These are phyloP conservation scores for Yponomeuta malinellus DNA, from an alignment of 2,888 invertebrate genomes.

Conservation along the genomic window DNA sequence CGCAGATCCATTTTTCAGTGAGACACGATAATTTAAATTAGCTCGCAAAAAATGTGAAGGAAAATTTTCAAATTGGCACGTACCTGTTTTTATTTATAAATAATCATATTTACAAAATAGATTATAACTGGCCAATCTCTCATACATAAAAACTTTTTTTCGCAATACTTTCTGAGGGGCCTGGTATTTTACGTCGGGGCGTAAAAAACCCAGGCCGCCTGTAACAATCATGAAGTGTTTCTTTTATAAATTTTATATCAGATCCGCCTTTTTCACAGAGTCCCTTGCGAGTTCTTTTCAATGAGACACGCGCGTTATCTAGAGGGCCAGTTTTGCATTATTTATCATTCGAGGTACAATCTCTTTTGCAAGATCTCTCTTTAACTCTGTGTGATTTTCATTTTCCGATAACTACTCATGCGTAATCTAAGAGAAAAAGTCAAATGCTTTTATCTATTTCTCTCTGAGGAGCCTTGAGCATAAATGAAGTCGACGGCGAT, in stretches of 20 bases:
- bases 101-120: too few species aligned
- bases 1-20: too few species aligned
- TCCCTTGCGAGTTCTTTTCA: neutral
- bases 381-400: conserved; percentile 6
- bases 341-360: neutral
- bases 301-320: neutral
- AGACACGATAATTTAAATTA: too few species aligned
- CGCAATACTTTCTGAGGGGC: too few species aligned
- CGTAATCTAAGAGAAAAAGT: conserved; percentile 2
- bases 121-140: too few species aligned
- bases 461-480: neutral
- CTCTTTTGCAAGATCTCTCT: neutral
- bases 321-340: neutral
- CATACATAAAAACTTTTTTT: too few species aligned
- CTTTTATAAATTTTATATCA: neutral
- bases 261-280: neutral
- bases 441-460: conserved; percentile 6
- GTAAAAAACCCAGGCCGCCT: neutral
- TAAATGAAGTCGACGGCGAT: neutral
- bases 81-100: too few species aligned
- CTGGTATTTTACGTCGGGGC: neutral
- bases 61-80: too few species aligned
- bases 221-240: neutral
- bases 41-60: too few species aligned
- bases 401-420: conserved; percentile 6